Evolutionary conservation across 2,113 vertebrate genomes (phyloP).

Genomic region (Poecile atricapillus): DNA sequence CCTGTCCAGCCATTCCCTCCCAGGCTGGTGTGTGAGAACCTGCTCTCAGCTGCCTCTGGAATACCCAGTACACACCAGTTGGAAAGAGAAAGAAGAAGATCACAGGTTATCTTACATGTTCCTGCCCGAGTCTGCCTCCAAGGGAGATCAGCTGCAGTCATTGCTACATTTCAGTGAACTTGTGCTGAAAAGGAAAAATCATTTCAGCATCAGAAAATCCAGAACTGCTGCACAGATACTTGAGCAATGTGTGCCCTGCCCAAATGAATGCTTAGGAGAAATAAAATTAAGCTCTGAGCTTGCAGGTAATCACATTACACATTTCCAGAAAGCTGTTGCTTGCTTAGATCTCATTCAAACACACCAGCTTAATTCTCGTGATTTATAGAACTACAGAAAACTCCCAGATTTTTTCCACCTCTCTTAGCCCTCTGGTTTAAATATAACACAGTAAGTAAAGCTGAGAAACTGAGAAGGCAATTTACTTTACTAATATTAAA

Average conservation of each 20-base stretch:
- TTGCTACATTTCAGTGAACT: not conserved
- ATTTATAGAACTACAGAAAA: constrained; percentile 31
- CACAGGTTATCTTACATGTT: not conserved
- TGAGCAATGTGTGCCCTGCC: not conserved
- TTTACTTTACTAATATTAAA: constrained; percentile 21
- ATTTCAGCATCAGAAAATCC: constrained; percentile 8
- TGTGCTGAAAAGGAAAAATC: not conserved
- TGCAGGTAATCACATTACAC: constrained; percentile 28
- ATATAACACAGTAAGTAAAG: not conserved
- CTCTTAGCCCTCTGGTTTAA: not conserved
- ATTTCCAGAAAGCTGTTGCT: constrained; percentile 25
- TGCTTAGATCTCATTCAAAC: not conserved
- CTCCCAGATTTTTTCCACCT: not conserved
- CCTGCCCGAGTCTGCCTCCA: not conserved
- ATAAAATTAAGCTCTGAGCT: constrained; percentile 13
- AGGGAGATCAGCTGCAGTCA: not conserved
- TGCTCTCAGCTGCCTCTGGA: not conserved
- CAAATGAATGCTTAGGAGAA: not conserved
- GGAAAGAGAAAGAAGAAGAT: not conserved
- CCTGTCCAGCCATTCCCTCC: not conserved
- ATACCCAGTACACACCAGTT: not conserved
- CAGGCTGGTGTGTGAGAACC: fast-evolving
- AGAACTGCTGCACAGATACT: not conserved
- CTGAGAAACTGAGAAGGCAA: not conserved
- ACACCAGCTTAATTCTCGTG: not conserved